phyloP scores from a whole-genome alignment of 37 sponge, comb jelly and placozoan genomes.

The Corticium candelabrum region DNA sequence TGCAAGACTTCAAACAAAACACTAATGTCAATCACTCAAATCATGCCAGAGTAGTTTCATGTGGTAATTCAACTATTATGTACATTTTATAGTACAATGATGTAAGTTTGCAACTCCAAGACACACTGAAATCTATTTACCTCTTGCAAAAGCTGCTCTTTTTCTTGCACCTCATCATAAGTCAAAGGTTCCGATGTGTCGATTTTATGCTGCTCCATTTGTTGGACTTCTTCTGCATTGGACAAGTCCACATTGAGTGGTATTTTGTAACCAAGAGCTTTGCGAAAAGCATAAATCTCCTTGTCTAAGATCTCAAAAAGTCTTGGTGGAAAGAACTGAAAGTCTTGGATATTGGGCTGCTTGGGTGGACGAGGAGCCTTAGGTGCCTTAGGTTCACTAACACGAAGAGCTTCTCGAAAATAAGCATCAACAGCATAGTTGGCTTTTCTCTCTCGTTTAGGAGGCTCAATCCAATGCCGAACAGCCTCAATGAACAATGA shows the following conservation, averaged over 20 bases:
- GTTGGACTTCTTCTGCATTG: conserved; percentile 71
- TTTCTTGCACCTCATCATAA: conserved; percentile 74
- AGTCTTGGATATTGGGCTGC: conserved; percentile 94
- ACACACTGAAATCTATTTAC: conserved; percentile 11
- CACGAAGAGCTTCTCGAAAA: conserved; percentile 87
- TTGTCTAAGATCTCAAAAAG: conserved; percentile 92
- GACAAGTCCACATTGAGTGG: conserved; percentile 82
- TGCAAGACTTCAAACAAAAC: too few species aligned
- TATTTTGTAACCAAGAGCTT: conserved; percentile 22
- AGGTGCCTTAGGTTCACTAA: conserved; percentile 85
- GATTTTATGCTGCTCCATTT: conserved; percentile 83
- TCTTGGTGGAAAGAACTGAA: conserved; percentile 91
- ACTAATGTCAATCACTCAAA: too few species aligned
- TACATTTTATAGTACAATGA: too few species aligned
- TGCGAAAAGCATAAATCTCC: conserved; percentile 83
- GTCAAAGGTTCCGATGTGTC: conserved; percentile 84
- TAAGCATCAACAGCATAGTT: conserved; percentile 98
- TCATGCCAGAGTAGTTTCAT: too few species aligned
- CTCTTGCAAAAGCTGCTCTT: conserved; percentile 64
- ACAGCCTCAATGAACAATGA: conserved; percentile 9
- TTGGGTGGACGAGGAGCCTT: conserved; percentile 99
- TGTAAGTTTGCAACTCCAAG: too few species aligned
- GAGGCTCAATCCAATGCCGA: conserved; percentile 95
- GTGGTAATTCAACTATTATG: too few species aligned
- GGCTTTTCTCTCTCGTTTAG: conserved; percentile 88